Evolutionary conservation across 2,888 invertebrate genomes (phyloP).

Genomic region (Drosophila colorata): DNA sequence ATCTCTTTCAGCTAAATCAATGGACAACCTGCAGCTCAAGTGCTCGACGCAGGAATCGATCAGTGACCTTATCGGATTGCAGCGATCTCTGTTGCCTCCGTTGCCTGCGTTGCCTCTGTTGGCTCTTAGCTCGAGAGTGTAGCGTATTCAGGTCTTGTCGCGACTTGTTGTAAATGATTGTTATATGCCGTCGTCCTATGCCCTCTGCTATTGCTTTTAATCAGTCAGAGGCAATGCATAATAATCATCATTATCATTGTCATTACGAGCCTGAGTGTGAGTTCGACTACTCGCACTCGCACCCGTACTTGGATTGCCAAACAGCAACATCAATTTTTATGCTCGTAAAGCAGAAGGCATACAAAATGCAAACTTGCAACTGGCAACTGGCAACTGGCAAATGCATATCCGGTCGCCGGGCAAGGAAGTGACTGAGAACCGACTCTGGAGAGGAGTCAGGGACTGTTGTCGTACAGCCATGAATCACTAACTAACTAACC

Average conservation of each 20-base stretch:
- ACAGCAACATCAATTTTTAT: conserved; percentile 50
- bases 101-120: too few species aligned
- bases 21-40: conserved; percentile 37
- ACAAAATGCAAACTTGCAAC: conserved; percentile 54
- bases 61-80: conserved; percentile 53
- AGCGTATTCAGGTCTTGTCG: conserved; percentile 28
- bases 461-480: conserved; percentile 35
- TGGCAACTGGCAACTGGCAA: conserved; percentile 36
- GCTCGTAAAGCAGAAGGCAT: conserved; percentile 41
- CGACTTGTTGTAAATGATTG: conserved; percentile 11
- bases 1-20: conserved; percentile 32
- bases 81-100: conserved; percentile 3
- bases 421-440: conserved; percentile 62
- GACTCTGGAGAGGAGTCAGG: conserved; percentile 29
- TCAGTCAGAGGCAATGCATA: conserved; percentile 68
- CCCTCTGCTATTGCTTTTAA: conserved; percentile 54
- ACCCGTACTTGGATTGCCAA: conserved; percentile 25
- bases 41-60: conserved; percentile 28
- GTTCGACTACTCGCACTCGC: neutral
- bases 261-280: conserved; percentile 29
- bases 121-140: neutral
- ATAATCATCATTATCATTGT: conserved; percentile 58
- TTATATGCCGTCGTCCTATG: conserved; percentile 12
- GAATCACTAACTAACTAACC: conserved; percentile 72
- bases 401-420: conserved; percentile 73